Conservation (phyloP, 2,113 vertebrate species). For the Coptodon bakossiorum region DNA sequence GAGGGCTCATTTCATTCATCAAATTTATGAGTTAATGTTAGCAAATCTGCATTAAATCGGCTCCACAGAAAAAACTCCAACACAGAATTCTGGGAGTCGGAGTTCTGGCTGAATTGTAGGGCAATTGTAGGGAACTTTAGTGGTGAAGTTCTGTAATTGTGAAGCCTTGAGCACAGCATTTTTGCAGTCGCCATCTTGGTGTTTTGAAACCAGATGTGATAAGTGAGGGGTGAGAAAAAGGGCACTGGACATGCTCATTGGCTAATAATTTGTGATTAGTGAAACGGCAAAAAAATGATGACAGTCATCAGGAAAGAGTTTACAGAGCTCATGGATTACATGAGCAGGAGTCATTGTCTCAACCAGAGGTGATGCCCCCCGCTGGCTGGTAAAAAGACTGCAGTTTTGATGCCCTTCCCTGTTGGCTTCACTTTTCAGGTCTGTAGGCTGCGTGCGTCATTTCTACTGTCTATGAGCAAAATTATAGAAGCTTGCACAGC, state of each 20-base stretch:
- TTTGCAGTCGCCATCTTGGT: rapidly evolving
- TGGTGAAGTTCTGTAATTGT: neutral
- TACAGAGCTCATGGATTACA: neutral
- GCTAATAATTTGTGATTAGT: rapidly evolving
- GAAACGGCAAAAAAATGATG: rapidly evolving
- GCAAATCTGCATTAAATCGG: rapidly evolving
- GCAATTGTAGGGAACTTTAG: neutral
- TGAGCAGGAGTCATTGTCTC: neutral
- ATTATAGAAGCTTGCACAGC: neutral
- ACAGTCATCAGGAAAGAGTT: neutral
- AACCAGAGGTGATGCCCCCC: rapidly evolving
- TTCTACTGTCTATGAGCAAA: neutral
- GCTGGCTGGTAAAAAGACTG: neutral
- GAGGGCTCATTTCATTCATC: rapidly evolving
- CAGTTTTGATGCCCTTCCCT: neutral
- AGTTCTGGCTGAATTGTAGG: neutral
- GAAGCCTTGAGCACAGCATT: neutral
- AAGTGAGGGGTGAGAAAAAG: rapidly evolving
- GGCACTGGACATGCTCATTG: rapidly evolving
- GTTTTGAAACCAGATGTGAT: neutral
- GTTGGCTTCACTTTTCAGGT: neutral
- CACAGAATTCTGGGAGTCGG: neutral
- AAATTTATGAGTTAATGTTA: rapidly evolving
- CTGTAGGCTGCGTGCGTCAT: rapidly evolving
- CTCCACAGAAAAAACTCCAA: rapidly evolving